These are phyloP conservation scores for Cacatua alba DNA, from an alignment of 2,113 vertebrate genomes.

Conservation along the genomic window DNA sequence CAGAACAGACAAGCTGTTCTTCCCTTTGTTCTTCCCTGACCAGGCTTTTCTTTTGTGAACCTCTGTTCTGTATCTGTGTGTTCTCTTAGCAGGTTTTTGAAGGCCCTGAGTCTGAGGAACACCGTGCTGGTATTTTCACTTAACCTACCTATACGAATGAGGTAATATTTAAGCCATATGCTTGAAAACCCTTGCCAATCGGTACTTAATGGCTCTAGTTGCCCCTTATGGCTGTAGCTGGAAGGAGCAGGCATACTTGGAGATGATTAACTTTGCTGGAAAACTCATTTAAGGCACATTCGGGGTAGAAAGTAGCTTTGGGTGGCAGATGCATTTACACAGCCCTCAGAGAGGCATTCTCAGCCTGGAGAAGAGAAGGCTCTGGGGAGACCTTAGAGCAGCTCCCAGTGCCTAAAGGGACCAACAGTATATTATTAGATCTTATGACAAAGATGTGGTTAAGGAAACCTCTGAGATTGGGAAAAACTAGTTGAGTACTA, in stretches of 20 bases:
- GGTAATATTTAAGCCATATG: neutral
- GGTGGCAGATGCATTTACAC: neutral
- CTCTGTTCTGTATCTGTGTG: neutral
- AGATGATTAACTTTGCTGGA: neutral
- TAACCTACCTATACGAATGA: neutral
- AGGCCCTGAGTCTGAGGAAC: neutral
- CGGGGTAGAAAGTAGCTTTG: neutral
- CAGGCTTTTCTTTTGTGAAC: neutral
- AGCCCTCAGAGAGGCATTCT: neutral
- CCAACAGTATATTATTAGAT: neutral
- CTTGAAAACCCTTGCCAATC: neutral
- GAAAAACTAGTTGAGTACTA: neutral
- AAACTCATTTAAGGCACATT: neutral
- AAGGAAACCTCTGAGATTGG: neutral
- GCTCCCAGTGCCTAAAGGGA: neutral
- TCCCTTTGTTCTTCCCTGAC: neutral
- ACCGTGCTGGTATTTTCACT: neutral
- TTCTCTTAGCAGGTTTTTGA: neutral
- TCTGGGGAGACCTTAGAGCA: neutral
- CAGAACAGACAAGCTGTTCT: neutral
- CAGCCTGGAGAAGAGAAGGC: neutral
- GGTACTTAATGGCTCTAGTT: neutral
- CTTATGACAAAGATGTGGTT: neutral
- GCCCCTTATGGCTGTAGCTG: neutral
- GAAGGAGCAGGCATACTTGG: neutral